Evolutionary conservation across 1,140 invertebrate genomes (phyloP).

Genomic region (Hycleus phaleratus): DNA sequence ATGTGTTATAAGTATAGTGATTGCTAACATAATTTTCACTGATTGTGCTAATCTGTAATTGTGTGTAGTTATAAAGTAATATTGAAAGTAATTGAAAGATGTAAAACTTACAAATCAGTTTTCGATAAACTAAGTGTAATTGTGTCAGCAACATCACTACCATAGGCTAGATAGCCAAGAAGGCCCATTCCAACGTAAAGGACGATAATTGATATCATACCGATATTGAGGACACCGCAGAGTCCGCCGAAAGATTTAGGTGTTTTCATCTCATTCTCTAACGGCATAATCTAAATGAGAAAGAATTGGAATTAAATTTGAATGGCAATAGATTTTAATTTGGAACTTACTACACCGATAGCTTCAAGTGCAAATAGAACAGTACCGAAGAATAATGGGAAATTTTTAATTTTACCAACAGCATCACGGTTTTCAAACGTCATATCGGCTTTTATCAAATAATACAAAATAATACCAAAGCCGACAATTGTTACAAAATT

Average conservation of each 20-base stretch:
- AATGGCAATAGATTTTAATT: background rate
- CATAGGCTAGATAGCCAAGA: constrained; percentile 72
- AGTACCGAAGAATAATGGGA: constrained; percentile 71
- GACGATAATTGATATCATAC: constrained; percentile 63
- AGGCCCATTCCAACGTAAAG: constrained; percentile 70
- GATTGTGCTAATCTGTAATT: constrained; percentile 58
- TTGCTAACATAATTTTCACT: constrained; percentile 68
- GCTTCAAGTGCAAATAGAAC: constrained; percentile 85
- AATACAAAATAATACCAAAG: constrained; percentile 63
- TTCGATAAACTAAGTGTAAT: constrained; percentile 61
- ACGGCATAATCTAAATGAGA: constrained; percentile 61
- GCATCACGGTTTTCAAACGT: constrained; percentile 43
- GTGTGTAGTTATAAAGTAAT: background rate
- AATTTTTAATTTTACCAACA: constrained; percentile 45
- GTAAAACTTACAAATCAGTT: constrained; percentile 47
- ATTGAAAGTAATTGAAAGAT: background rate
- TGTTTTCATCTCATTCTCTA: constrained; percentile 80
- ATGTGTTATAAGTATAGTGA: constrained; percentile 77
- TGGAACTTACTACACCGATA: constrained; percentile 46
- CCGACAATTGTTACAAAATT: constrained; percentile 58
- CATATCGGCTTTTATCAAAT: constrained; percentile 50
- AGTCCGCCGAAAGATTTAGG: constrained; percentile 60
- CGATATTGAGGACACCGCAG: constrained; percentile 67
- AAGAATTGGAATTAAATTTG: background rate
- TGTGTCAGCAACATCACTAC: constrained; percentile 51